Percentiles rank a stretch among this genome's conserved stretches.
phyloP scores from a whole-genome alignment of 2,888 invertebrate genomes.

The Willowsia nigromaculata region DNA sequence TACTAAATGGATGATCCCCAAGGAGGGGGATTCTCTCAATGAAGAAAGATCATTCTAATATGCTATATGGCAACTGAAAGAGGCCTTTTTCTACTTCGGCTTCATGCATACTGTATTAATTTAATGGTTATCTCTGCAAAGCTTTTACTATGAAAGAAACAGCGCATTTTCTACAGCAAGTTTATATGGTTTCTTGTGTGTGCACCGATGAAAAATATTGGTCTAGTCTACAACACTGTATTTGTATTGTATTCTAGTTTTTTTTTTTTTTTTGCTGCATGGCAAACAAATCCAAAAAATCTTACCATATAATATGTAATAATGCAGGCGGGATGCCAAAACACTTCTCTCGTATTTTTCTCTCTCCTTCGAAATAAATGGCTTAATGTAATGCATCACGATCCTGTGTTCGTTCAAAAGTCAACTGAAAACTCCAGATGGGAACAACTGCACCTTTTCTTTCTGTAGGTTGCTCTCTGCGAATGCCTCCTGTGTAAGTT shows the following conservation, averaged over 20 bases:
- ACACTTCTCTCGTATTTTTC: slow-evolving; percentile 58
- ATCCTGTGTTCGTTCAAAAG: slow-evolving; percentile 56
- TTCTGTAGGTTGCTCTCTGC: not conserved
- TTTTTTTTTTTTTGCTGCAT: not conserved
- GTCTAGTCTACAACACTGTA: slow-evolving; percentile 7
- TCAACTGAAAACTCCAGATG: slow-evolving; percentile 67
- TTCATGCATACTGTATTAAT: not conserved
- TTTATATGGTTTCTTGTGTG: not conserved
- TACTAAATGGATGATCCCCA: too few relatives aligned
- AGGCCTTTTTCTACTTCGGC: not conserved
- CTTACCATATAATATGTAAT: slow-evolving; percentile 27
- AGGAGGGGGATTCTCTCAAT: not conserved
- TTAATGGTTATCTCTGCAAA: slow-evolving; percentile 3
- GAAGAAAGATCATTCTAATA: not conserved
- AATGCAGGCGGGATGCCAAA: slow-evolving; percentile 72
- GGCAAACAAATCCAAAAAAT: slow-evolving; percentile 24
- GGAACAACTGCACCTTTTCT: slow-evolving; percentile 65
- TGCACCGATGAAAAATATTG: not conserved
- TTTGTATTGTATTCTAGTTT: not conserved
- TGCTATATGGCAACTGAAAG: not conserved
- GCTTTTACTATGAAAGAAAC: not conserved
- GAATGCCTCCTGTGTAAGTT: not conserved
- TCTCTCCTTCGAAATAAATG: slow-evolving; percentile 59
- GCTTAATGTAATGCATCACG: slow-evolving; percentile 50
- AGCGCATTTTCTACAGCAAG: not conserved